Conservation (phyloP, 2,888 invertebrate species). For the Onthophagus sagittarius region DNA sequence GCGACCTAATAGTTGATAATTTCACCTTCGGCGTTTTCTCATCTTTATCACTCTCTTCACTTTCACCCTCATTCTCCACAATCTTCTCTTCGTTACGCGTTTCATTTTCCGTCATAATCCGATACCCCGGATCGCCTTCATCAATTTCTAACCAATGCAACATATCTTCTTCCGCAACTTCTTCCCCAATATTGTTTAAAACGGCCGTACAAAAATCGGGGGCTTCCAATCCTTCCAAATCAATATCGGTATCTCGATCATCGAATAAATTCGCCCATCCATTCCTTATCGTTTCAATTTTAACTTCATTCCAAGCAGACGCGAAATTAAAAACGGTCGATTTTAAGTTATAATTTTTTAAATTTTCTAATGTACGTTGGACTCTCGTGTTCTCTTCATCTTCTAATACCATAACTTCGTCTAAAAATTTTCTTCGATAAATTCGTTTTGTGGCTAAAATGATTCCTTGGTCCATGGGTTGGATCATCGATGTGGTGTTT, state of each 20-base stretch:
- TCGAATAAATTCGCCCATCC: too few species aligned
- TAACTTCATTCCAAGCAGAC: conserved; percentile 16
- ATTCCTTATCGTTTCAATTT: conserved; percentile 14
- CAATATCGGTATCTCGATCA: too few species aligned
- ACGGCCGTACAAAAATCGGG: too few species aligned
- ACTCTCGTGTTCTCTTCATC: conserved; percentile 1
- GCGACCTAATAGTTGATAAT: conserved; percentile 19
- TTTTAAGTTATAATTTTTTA: conserved; percentile 13
- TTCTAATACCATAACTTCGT: conserved; percentile 7
- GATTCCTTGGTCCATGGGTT: conserved; percentile 1
- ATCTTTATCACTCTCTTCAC: conserved; percentile 15
- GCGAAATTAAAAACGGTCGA: conserved; percentile 17
- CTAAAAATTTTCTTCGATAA: neutral
- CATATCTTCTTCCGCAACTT: too few species aligned
- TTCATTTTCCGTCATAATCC: too few species aligned
- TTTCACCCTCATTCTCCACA: neutral
- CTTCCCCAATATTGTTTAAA: too few species aligned
- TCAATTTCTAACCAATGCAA: too few species aligned
- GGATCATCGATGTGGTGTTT: conserved; percentile 5
- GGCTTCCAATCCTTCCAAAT: too few species aligned
- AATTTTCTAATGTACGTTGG: conserved; percentile 3
- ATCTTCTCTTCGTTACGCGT: too few species aligned
- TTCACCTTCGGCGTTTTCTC: conserved; percentile 19
- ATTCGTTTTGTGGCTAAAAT: neutral
- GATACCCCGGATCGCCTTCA: too few species aligned